Conservation (phyloP, 2,113 vertebrate genomes). For the Pica pica region DNA sequence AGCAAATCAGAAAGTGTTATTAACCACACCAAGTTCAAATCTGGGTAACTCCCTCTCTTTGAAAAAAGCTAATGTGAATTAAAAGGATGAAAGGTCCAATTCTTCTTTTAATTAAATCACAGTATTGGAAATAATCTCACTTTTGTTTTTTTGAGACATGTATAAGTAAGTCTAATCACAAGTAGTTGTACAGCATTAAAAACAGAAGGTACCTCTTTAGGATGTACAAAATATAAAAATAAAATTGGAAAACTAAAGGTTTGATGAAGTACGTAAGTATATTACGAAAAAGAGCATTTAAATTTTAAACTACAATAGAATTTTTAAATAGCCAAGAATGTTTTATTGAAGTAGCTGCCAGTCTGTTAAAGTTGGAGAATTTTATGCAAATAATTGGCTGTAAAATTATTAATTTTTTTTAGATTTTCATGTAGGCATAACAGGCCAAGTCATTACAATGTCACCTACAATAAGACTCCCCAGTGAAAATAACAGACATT, state of each 20-base stretch:
- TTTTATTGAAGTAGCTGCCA: not conserved
- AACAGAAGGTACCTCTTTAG: rapidly evolving
- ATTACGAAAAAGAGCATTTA: not conserved
- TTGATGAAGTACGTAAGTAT: not conserved
- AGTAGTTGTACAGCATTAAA: not conserved
- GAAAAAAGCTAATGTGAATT: not conserved
- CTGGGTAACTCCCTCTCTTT: not conserved
- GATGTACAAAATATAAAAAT: not conserved
- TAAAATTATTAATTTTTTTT: not conserved
- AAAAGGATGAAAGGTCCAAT: not conserved
- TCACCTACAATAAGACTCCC: not conserved
- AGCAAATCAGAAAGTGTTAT: not conserved
- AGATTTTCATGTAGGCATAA: not conserved
- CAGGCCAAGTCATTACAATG: not conserved
- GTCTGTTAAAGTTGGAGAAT: not conserved
- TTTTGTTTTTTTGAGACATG: not conserved
- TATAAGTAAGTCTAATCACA: not conserved
- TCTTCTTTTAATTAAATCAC: not conserved
- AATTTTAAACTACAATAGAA: not conserved
- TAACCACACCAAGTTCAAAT: not conserved
- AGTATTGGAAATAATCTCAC: not conserved
- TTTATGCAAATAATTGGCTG: not conserved
- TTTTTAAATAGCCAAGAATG: not conserved
- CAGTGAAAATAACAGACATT: not conserved
- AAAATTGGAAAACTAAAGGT: not conserved